A percentile compares a stretch with the other conserved stretches of the same genome.
phyloP scores from a whole-genome alignment of 92 coral and sea anemone species.

The Epizoanthus ramosus region DNA sequence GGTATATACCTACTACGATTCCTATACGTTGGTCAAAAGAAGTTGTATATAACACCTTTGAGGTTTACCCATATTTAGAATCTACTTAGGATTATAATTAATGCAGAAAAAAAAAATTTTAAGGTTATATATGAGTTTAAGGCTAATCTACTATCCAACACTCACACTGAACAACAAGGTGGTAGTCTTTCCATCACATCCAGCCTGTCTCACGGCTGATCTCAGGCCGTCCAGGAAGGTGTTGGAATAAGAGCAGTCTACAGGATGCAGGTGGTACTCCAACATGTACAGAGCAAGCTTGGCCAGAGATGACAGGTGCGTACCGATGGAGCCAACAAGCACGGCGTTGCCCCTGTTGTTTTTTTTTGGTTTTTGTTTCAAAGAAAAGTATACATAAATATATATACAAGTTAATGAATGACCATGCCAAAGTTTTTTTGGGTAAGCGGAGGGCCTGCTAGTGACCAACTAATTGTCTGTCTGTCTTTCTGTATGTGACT shows the following conservation, averaged over 20 bases:
- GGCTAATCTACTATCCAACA: neutral
- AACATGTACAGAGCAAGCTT: slow-evolving; percentile 90
- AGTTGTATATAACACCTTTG: no score
- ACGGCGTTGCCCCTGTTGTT: slow-evolving; percentile 82
- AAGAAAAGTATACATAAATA: neutral
- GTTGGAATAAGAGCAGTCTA: slow-evolving; percentile 89
- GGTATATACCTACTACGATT: no score
- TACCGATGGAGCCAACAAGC: slow-evolving; percentile 92
- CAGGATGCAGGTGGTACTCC: slow-evolving; percentile 87
- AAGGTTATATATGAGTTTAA: neutral
- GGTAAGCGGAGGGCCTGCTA: neutral
- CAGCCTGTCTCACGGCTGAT: slow-evolving; percentile 98
- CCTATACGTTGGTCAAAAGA: no score
- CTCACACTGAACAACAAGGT: slow-evolving; percentile 88
- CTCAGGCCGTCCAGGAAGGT: slow-evolving; percentile 95
- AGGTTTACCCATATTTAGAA: no score
- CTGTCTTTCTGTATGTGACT: no score
- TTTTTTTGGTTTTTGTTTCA: no score
- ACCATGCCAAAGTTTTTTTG: neutral
- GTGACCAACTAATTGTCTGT: neutral
- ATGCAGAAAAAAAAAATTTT: no score
- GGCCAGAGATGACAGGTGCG: slow-evolving; percentile 84
- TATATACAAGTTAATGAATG: neutral
- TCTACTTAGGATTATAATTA: no score
- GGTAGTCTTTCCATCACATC: slow-evolving; percentile 99